Evolutionary conservation across 2,888 invertebrate species (phyloP).

Genomic region (Conistra vaccinii): DNA sequence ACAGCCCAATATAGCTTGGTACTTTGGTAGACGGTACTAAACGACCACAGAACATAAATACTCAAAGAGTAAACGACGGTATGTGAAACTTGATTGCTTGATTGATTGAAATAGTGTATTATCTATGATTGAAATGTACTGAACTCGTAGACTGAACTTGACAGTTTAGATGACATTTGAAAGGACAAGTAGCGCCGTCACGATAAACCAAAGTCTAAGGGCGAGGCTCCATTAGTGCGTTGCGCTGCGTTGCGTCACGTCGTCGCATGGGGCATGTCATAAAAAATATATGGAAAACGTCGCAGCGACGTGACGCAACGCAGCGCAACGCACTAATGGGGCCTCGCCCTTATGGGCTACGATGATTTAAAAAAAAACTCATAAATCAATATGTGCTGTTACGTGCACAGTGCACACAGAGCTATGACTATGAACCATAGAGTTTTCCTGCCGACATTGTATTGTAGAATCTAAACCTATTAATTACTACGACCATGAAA

Average conservation of each 20-base stretch:
- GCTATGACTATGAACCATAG: conserved; percentile 11
- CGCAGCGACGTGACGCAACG: too few species aligned
- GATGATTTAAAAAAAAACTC: neutral
- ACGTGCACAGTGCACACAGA: too few species aligned
- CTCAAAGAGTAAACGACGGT: too few species aligned
- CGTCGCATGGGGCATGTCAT: too few species aligned
- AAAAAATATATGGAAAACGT: too few species aligned
- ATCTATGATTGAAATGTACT: conserved; percentile 15
- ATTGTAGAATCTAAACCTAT: neutral
- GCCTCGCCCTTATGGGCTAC: too few species aligned
- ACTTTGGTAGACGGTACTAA: neutral
- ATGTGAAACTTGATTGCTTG: neutral
- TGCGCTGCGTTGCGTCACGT: too few species aligned
- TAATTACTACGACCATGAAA: neutral
- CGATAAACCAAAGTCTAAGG: neutral
- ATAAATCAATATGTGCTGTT: conserved; percentile 24
- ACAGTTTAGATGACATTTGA: neutral
- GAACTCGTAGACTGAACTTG: neutral
- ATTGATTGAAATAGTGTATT: too few species aligned
- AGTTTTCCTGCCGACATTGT: neutral
- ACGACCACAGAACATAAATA: too few species aligned
- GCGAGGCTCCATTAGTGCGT: too few species aligned
- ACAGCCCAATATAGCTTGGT: neutral
- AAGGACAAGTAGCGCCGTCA: neutral
- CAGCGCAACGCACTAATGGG: too few species aligned